A percentile compares a stretch with the other conserved stretches of the same genome.
These are phyloP conservation scores for Coracias cyanogaster DNA, from an alignment of 2,797 vertebrate species.

Conservation along the genomic window DNA sequence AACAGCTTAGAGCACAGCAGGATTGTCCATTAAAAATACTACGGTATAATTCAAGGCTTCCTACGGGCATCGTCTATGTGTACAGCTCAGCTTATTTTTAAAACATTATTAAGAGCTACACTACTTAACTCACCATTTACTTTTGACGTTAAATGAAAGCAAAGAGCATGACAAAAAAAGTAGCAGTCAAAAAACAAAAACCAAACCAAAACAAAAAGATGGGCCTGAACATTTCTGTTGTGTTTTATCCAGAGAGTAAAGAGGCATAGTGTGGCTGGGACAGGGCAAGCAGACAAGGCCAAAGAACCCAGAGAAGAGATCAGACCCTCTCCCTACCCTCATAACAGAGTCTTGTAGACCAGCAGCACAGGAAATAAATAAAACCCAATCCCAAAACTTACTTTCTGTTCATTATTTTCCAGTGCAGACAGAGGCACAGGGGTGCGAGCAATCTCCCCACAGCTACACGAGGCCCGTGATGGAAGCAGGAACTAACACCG, in stretches of 20 bases:
- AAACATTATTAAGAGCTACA: slow-evolving; percentile 1
- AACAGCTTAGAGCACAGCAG: neutral
- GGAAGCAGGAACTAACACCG: neutral
- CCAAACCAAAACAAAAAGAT: neutral
- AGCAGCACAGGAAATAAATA: neutral
- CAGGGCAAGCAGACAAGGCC: neutral
- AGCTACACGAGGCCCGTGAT: neutral
- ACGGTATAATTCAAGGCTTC: neutral
- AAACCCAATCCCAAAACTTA: neutral
- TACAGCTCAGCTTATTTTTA: neutral
- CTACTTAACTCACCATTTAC: slow-evolving; percentile 1
- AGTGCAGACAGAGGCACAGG: neutral
- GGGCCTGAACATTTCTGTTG: neutral
- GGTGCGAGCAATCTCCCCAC: neutral
- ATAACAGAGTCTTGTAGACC: neutral
- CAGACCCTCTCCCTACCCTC: neutral
- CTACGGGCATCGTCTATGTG: neutral
- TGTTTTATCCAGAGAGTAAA: neutral
- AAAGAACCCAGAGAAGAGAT: neutral
- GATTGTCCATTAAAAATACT: slow-evolving; percentile 5
- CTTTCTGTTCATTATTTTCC: neutral
- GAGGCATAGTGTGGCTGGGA: neutral
- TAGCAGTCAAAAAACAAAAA: neutral
- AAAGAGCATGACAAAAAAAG: neutral
- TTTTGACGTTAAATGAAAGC: neutral